These are phyloP conservation scores for Geococcyx californianus DNA, from an alignment of 2,113 vertebrate genomes.

Conservation along the genomic window DNA sequence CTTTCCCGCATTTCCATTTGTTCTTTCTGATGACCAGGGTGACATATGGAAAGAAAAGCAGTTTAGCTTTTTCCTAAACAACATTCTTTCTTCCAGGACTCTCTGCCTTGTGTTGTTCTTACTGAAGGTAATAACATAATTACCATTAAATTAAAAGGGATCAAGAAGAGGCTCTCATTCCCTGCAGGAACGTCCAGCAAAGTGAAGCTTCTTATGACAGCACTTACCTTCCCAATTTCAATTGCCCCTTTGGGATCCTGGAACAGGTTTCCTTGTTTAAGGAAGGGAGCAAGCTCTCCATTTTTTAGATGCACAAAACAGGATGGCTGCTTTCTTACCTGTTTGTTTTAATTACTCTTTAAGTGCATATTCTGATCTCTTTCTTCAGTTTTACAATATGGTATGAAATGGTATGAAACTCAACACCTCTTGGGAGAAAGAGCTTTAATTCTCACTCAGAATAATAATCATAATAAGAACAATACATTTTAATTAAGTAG, in stretches of 20 bases:
- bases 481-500: neutral
- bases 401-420: no score
- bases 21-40: neutral
- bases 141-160: slow-evolving; percentile 33
- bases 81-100: neutral
- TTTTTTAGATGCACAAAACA: neutral
- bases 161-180: neutral
- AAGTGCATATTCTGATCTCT: neutral
- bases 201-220: slow-evolving; percentile 1
- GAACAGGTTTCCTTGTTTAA: slow-evolving; percentile 6
- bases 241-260: neutral
- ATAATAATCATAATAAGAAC: neutral
- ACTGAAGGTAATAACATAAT: neutral
- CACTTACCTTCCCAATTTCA: neutral
- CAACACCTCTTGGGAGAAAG: neutral
- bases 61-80: neutral
- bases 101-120: neutral
- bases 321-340: neutral
- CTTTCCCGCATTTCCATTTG: neutral
- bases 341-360: neutral
- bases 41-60: neutral
- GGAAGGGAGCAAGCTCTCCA: neutral
- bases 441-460: neutral
- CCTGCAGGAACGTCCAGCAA: neutral
- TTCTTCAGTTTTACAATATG: neutral